These are phyloP conservation scores for Lipophrys pholis DNA, from an alignment of 2,113 vertebrate genomes.

Conservation along the genomic window DNA sequence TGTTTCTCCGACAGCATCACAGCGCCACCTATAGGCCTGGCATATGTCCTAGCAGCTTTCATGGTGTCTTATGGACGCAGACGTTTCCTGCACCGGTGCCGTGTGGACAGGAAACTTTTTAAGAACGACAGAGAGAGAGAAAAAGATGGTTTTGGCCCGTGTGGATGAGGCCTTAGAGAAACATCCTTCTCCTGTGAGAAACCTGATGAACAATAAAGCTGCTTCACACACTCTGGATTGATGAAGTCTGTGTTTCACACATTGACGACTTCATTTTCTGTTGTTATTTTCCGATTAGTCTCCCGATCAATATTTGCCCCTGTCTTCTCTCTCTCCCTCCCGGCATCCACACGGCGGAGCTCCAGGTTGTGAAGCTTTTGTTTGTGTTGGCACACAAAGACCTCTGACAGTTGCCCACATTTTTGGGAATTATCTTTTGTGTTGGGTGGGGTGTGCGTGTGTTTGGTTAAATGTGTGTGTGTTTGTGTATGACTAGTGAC, in stretches of 20 bases:
- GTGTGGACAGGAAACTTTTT: no score
- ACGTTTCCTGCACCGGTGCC: no score
- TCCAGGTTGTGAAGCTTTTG: slow-evolving; percentile 64
- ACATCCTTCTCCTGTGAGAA: no score
- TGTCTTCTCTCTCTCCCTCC: slow-evolving; percentile 7
- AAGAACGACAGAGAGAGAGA: no score
- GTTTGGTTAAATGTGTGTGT: slow-evolving; percentile 46
- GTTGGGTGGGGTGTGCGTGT: slow-evolving; percentile 11
- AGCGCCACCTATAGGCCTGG: no score
- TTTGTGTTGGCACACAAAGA: slow-evolving; percentile 57
- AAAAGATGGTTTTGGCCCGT: no score
- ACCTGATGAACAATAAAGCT: background rate
- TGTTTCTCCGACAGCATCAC: no score
- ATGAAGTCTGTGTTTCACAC: slow-evolving; percentile 1
- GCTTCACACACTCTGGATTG: slow-evolving; percentile 3
- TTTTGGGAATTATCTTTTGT: slow-evolving; percentile 60
- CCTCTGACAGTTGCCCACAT: slow-evolving; percentile 71
- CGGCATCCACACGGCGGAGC: slow-evolving; percentile 18
- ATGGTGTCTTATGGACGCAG: no score
- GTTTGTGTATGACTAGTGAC: slow-evolving; percentile 59
- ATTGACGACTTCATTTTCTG: slow-evolving; percentile 14
- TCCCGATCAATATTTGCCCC: slow-evolving; percentile 42
- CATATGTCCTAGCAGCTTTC: no score
- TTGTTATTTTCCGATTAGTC: slow-evolving; percentile 21
- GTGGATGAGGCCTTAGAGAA: no score